These are phyloP conservation scores for Penelope pileata DNA, from an alignment of 2,113 vertebrate species.

Conservation along the genomic window DNA sequence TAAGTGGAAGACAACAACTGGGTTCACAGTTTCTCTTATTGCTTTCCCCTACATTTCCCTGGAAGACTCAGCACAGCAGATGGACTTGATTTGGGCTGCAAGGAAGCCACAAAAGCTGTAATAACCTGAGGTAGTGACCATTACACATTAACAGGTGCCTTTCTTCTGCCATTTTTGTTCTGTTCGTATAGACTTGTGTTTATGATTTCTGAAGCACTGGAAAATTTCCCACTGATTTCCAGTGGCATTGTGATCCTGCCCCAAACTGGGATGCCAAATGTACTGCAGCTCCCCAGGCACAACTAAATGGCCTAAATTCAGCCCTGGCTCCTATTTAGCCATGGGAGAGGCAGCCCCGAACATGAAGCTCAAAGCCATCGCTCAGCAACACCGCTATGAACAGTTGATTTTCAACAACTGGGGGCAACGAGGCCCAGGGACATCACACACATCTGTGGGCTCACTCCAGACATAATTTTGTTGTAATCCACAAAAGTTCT, in stretches of 20 bases:
- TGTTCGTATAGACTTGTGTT: not conserved
- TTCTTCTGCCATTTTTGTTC: not conserved
- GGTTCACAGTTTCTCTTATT: not conserved
- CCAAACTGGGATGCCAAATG: fast-evolving
- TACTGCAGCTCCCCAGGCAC: fast-evolving
- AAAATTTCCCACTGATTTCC: not conserved
- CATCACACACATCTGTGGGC: not conserved
- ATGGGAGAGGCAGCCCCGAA: not conserved
- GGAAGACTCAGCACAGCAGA: not conserved
- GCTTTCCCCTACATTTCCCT: not conserved
- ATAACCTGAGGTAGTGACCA: not conserved
- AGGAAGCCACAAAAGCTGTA: not conserved
- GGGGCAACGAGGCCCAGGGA: fast-evolving
- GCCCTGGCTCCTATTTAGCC: not conserved
- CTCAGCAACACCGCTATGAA: not conserved
- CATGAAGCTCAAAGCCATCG: not conserved
- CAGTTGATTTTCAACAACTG: not conserved
- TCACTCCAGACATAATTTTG: not conserved
- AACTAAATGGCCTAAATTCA: not conserved
- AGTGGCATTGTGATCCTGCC: too few relatives aligned
- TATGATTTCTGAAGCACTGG: not conserved
- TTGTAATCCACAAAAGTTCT: not conserved
- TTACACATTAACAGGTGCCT: not conserved
- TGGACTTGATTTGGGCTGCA: not conserved
- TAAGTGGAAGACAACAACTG: not conserved